Base-by-base conservation (phyloP, 92 coral and sea anemone genomes). In the Muricea muricata region DNA sequence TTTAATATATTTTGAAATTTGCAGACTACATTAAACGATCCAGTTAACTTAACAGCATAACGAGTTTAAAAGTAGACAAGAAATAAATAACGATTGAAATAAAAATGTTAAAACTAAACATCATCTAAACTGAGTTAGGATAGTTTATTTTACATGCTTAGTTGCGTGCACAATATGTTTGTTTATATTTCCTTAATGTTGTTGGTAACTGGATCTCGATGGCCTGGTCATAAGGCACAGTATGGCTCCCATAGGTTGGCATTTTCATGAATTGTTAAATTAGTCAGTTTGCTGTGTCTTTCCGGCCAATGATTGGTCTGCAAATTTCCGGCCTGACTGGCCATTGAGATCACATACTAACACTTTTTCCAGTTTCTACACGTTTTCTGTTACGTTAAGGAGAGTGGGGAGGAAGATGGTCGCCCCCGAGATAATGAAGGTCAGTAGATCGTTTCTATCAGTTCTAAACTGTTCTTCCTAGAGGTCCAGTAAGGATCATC, bases 311-410 rank as follows among this genome's bases (percentile, higher is more conserved):
- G 15, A 63, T 28, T 63, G 33, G 83, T 57, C 71, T 78, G 83
- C 71, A 58, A 78, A 37, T 63, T 78, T 78, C 48, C 8, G 83
- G 70, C 70, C 18, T 10, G 39, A 3, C 42, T 33, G 70, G 83
- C 83, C 83, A 78, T 78, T 78, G 83, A 78, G 83, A 78, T 78
- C 71, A 56, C 21, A 39, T 78, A 78, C 83, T 78, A 57, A 78
- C 83, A 78, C 83, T 78, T 56, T 78, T 70, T 78, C 9, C 83
- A 78, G 83, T 78, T 78, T 78, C 72, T 78, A 33, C 83, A 78
- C 58, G 54, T 78, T 30, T 78, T 78, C 70, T 78, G 83, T 78
- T 78, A 78, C 71, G n/a, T 78, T 78, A 56, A 78, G 83, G 83
- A 78, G 83, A 55, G 83, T 58, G 83, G 55, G 20, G 52, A 78